Evolutionary conservation across 2,888 invertebrate species (phyloP).

Genomic region (Pyralis farinalis): DNA sequence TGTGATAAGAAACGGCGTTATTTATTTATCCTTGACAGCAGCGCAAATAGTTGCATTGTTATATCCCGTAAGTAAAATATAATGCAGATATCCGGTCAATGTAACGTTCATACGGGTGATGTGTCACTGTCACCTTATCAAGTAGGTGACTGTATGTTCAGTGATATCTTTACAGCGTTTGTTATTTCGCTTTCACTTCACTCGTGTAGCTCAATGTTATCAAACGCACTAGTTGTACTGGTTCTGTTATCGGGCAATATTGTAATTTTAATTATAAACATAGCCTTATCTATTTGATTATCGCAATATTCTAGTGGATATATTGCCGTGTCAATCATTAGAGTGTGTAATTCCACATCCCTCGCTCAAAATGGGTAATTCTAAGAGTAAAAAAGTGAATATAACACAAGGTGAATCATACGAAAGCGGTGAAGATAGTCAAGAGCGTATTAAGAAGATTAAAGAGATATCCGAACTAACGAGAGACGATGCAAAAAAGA

Average conservation of each 20-base stretch:
- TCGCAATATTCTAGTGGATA: constrained; percentile 27
- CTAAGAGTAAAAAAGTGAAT: constrained; percentile 68
- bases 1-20: too few relatives aligned
- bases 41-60: not conserved
- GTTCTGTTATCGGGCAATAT: constrained; percentile 25
- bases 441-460: constrained; percentile 54
- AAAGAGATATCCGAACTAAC: constrained; percentile 47
- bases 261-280: constrained; percentile 42
- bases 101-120: constrained; percentile 51
- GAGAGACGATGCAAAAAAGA: constrained; percentile 29
- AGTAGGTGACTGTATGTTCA: constrained; percentile 48
- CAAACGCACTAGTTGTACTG: constrained; percentile 18
- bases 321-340: constrained; percentile 19
- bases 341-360: constrained; percentile 18
- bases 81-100: constrained; percentile 43
- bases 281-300: constrained; percentile 39
- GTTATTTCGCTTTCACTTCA: constrained; percentile 59
- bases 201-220: constrained; percentile 46
- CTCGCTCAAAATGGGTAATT: constrained; percentile 58
- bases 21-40: not conserved
- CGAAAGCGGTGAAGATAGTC: constrained; percentile 35
- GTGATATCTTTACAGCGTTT: constrained; percentile 50
- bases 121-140: constrained; percentile 72
- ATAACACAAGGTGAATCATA: constrained; percentile 46
- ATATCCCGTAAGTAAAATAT: not conserved